These are phyloP conservation scores for Danaus melanippus DNA, from an alignment of 1,140 invertebrate species.

Conservation along the genomic window DNA sequence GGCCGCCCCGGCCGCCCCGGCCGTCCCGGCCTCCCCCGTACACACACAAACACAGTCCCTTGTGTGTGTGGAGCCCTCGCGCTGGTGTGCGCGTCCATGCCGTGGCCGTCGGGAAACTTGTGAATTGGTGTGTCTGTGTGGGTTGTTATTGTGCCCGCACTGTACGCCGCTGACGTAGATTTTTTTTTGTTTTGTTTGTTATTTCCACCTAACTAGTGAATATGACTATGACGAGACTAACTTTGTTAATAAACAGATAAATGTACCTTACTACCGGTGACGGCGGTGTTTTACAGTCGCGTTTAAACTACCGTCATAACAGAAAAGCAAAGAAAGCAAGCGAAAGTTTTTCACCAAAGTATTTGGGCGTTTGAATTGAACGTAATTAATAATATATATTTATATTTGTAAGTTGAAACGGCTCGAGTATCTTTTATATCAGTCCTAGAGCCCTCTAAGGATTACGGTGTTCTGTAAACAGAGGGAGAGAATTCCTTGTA, in stretches of 20 bases:
- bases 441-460: constrained; percentile 26
- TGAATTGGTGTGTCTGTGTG: constrained; percentile 60
- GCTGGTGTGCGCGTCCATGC: constrained; percentile 29
- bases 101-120: constrained; percentile 51
- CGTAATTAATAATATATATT: too few relatives aligned
- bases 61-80: constrained; percentile 13
- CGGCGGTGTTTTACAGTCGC: too few relatives aligned
- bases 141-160: constrained; percentile 43
- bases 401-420: too few relatives aligned
- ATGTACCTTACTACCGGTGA: too few relatives aligned
- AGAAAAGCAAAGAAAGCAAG: too few relatives aligned
- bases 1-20: constrained; percentile 13
- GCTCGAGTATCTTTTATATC: too few relatives aligned
- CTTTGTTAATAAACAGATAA: too few relatives aligned
- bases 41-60: constrained; percentile 28
- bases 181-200: constrained; percentile 66
- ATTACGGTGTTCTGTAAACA: constrained; percentile 50
- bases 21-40: constrained; percentile 16
- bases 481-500: constrained; percentile 40
- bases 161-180: constrained; percentile 29
- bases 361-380: too few relatives aligned
- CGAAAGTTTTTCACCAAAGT: too few relatives aligned
- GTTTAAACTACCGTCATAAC: too few relatives aligned
- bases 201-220: constrained; percentile 1
- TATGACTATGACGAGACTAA: too few relatives aligned